These are phyloP conservation scores for Axis porcinus DNA, from an alignment of 2,113 vertebrate genomes.

Conservation along the genomic window DNA sequence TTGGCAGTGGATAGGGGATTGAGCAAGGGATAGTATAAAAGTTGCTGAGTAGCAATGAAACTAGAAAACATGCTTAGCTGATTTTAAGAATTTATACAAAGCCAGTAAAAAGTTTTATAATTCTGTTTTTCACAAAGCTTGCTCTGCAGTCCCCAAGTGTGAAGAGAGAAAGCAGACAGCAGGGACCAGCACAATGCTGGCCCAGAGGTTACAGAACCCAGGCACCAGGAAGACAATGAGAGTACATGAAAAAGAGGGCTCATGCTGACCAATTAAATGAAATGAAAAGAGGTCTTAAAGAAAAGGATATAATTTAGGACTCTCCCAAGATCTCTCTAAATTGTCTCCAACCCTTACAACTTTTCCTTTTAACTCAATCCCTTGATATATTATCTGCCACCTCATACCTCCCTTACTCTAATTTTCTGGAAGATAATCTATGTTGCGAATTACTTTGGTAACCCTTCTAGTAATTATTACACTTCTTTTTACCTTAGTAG, in stretches of 20 bases:
- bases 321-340: not conserved
- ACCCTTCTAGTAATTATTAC: slow-evolving; percentile 3
- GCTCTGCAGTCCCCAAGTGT: not conserved
- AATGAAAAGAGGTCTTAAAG: not conserved
- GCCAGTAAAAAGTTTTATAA: not conserved
- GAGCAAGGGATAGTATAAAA: not conserved
- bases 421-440: not conserved
- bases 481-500: not conserved
- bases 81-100: not conserved
- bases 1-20: not conserved
- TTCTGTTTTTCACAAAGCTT: not conserved
- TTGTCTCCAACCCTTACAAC: not conserved
- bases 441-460: not conserved
- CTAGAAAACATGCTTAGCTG: not conserved
- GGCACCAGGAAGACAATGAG: not conserved
- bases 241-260: not conserved
- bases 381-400: not conserved
- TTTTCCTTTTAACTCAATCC: not conserved
- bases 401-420: not conserved
- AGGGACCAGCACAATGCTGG: not conserved
- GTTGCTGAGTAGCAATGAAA: not conserved
- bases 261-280: not conserved
- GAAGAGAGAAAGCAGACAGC: not conserved
- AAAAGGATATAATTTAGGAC: not conserved
- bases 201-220: not conserved